Evolutionary conservation across 2,888 invertebrate genomes (phyloP).

Genomic region (Amphimallon solstitiale): DNA sequence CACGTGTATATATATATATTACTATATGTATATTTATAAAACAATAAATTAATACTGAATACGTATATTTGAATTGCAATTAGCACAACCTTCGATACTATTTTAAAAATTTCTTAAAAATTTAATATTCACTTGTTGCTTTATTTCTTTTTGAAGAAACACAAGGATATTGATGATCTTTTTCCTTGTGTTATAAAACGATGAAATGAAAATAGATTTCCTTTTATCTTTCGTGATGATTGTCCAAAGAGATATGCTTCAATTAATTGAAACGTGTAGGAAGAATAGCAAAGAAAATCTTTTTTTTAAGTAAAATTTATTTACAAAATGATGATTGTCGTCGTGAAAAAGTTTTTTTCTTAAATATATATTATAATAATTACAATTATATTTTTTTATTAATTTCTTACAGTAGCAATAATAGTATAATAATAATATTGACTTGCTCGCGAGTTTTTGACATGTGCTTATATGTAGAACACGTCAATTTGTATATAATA

Average conservation of each 20-base stretch:
- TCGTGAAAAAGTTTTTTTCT: neutral
- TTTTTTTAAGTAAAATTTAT: conserved; percentile 39
- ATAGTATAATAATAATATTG: conserved; percentile 51
- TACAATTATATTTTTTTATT: neutral
- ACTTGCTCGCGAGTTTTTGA: conserved; percentile 56
- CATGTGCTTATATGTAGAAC: conserved; percentile 37
- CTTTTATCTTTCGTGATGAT: conserved; percentile 22
- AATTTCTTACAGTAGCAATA: conserved; percentile 31
- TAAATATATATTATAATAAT: conserved; percentile 11
- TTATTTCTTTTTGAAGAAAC: no score
- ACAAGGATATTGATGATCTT: neutral
- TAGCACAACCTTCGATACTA: conserved; percentile 34
- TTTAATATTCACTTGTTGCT: neutral
- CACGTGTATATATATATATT: conserved; percentile 42
- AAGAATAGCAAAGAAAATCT: conserved; percentile 47
- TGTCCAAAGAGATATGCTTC: conserved; percentile 51
- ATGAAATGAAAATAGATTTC: conserved; percentile 25
- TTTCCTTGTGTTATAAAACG: neutral
- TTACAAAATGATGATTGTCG: conserved; percentile 39
- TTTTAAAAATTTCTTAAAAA: neutral
- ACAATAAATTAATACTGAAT: conserved; percentile 37
- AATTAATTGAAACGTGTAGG: conserved; percentile 61
- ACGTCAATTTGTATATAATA: conserved; percentile 15
- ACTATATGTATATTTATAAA: conserved; percentile 32
- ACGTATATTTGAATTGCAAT: conserved; percentile 39